These are phyloP conservation scores for Mastomys coucha DNA, from an alignment of 2,113 vertebrate genomes.

Conservation along the genomic window DNA sequence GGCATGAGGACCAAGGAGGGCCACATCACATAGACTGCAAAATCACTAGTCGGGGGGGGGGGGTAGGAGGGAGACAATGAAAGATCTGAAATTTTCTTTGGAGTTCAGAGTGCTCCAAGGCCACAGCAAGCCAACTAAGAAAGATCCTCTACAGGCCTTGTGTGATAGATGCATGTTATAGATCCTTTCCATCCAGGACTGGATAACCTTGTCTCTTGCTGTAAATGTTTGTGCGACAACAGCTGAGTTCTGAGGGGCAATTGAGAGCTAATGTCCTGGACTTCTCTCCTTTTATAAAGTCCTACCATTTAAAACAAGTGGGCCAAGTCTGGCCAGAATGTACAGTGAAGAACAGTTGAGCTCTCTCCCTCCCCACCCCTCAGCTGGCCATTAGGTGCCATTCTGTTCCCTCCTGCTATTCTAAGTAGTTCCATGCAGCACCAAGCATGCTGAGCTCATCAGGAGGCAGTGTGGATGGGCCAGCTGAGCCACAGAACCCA, in stretches of 20 bases:
- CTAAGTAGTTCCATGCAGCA: background rate
- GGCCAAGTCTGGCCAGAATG: too few relatives aligned
- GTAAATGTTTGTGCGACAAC: background rate
- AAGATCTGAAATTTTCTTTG: slow-evolving; percentile 82
- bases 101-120: slow-evolving; percentile 82
- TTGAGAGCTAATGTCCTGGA: background rate
- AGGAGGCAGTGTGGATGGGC: rapidly evolving
- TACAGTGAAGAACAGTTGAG: too few relatives aligned
- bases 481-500: rapidly evolving
- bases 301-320: too few relatives aligned
- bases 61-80: slow-evolving; percentile 41
- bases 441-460: background rate
- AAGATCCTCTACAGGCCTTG: background rate
- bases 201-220: background rate
- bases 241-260: background rate
- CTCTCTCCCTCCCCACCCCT: rapidly evolving
- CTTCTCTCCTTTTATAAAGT: background rate
- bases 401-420: background rate
- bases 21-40: slow-evolving; percentile 78
- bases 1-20: slow-evolving; percentile 77
- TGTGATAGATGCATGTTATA: background rate
- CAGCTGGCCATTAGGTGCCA: background rate
- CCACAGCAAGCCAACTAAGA: background rate
- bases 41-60: slow-evolving; percentile 74
- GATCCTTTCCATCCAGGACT: background rate